Percentiles rank a stretch among this genome's conserved stretches.
phyloP scores from a whole-genome alignment of 1,140 invertebrate species.

The Tetramorium parvispinum region DNA sequence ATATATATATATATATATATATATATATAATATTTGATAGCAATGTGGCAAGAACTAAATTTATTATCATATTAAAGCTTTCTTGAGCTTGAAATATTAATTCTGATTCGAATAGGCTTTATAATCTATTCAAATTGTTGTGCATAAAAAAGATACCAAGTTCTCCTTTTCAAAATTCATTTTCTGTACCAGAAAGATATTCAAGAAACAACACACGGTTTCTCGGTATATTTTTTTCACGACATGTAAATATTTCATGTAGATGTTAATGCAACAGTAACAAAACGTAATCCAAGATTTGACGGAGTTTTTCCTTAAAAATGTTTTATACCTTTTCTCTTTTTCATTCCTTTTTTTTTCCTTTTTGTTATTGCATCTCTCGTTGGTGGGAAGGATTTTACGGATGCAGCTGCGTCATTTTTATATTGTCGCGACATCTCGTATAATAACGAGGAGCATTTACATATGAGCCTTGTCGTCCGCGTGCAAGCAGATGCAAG shows the following conservation, averaged over 20 bases:
- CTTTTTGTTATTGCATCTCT: not conserved
- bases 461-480: slow-evolving; percentile 32
- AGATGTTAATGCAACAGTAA: slow-evolving; percentile 23
- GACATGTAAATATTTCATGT: not conserved
- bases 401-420: slow-evolving; percentile 40
- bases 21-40: too few relatives aligned
- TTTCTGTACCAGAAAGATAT: not conserved
- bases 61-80: too few relatives aligned
- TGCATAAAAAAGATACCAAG: not conserved
- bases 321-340: not conserved
- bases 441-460: slow-evolving; percentile 52
- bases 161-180: not conserved
- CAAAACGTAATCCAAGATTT: slow-evolving; percentile 38
- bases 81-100: too few relatives aligned
- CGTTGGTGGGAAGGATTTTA: slow-evolving; percentile 10
- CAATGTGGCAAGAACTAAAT: too few relatives aligned
- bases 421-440: slow-evolving; percentile 50
- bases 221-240: not conserved
- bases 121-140: not conserved
- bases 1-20: too few relatives aligned
- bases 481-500: not conserved
- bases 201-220: not conserved
- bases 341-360: not conserved
- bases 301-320: not conserved
- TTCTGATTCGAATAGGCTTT: not conserved